Percentiles rank a stretch among this genome's conserved stretches.
These are phyloP conservation scores for Pyrochroa serraticornis DNA, from an alignment of 2,888 invertebrate species.

Conservation along the genomic window DNA sequence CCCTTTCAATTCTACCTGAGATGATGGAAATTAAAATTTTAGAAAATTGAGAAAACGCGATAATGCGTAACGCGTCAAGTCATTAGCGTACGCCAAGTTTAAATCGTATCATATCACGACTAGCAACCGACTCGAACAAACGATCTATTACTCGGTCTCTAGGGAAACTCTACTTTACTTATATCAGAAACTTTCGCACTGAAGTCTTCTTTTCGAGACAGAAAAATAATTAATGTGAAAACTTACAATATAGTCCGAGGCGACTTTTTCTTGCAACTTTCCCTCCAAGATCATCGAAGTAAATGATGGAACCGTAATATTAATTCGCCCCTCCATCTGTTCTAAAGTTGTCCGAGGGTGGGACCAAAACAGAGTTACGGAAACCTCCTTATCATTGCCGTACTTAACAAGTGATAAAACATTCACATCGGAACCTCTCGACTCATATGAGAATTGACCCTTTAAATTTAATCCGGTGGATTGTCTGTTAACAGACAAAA, in stretches of 20 bases:
- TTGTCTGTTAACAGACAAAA: constrained; percentile 68
- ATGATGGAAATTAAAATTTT: constrained; percentile 12
- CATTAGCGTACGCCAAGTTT: constrained; percentile 38
- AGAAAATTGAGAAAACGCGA: constrained; percentile 26
- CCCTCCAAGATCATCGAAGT: constrained; percentile 71
- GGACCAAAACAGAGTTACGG: constrained; percentile 63
- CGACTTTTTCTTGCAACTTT: constrained; percentile 71
- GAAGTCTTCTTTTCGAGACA: constrained; percentile 36
- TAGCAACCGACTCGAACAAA: constrained; percentile 38
- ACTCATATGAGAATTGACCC: constrained; percentile 61
- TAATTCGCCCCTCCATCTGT: constrained; percentile 72
- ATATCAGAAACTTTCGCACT: constrained; percentile 38
- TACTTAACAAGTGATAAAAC: constrained; percentile 61
- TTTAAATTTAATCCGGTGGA: constrained; percentile 72
- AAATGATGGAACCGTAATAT: constrained; percentile 76
- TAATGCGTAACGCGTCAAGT: constrained; percentile 36
- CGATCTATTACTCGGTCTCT: constrained; percentile 39
- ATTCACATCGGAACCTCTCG: constrained; percentile 63
- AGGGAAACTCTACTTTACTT: constrained; percentile 37
- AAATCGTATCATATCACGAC: constrained; percentile 38
- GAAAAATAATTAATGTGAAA: constrained; percentile 45
- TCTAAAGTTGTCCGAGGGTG: constrained; percentile 72
- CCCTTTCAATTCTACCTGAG: constrained; percentile 72
- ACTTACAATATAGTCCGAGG: constrained; percentile 72
- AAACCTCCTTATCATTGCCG: constrained; percentile 67